phyloP scores from a whole-genome alignment of 2,888 invertebrate genomes.

The Rhamnusium bicolor region DNA sequence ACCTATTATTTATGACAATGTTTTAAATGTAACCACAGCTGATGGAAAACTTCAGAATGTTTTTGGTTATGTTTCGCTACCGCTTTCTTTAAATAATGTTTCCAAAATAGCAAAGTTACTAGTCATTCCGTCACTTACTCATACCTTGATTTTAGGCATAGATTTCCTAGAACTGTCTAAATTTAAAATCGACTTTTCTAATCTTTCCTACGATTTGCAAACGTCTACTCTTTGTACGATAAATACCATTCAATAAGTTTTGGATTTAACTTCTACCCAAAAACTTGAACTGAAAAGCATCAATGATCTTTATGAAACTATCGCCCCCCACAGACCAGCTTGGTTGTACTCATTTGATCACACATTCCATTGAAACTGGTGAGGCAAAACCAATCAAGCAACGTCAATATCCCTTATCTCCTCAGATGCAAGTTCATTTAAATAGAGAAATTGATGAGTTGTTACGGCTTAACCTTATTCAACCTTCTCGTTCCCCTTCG shows the following conservation, averaged over 20 bases:
- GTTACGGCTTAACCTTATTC: slow-evolving; percentile 47
- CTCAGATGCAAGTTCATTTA: background rate
- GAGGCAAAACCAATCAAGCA: no score
- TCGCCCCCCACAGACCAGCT: background rate
- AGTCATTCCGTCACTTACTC: background rate
- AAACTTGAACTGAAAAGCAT: background rate
- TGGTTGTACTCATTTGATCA: no score
- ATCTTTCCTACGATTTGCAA: no score
- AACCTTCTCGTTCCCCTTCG: slow-evolving; percentile 56
- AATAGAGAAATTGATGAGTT: slow-evolving; percentile 37
- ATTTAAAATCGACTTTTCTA: no score
- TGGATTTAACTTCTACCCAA: no score
- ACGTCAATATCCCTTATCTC: no score
- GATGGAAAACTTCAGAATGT: background rate
- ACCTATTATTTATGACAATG: no score
- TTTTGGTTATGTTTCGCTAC: background rate
- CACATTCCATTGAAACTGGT: no score
- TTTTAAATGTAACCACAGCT: background rate
- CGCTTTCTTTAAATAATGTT: background rate
- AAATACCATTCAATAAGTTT: background rate
- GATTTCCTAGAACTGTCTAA: no score
- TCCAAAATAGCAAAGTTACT: background rate
- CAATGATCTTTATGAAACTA: background rate
- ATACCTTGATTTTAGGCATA: no score
- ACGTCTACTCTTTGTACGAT: no score